Evolutionary conservation across 2,113 vertebrate species (phyloP).

Genomic region (Saimiri boliviensis): DNA sequence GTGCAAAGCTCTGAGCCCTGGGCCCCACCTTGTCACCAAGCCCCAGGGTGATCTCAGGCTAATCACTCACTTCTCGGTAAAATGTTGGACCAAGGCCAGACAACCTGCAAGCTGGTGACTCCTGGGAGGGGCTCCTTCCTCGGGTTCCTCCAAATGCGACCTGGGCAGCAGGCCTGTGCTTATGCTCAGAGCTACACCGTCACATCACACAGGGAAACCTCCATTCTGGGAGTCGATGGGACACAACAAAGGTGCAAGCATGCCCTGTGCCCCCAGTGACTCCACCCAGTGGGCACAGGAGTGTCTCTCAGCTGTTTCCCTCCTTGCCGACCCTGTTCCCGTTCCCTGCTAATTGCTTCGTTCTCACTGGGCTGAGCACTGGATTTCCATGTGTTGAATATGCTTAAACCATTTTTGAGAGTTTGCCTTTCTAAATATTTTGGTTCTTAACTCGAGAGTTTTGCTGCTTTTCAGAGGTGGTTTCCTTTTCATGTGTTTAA

Average conservation of each 20-base stretch:
- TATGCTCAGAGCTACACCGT: accelerated
- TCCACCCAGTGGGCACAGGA: accelerated
- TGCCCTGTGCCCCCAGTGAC: accelerated
- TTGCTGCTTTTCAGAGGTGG: slow-evolving; percentile 19
- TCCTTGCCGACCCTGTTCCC: neutral
- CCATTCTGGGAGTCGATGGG: too few relatives aligned
- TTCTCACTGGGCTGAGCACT: neutral
- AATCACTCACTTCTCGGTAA: neutral
- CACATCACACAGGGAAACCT: neutral
- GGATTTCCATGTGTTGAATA: slow-evolving; percentile 28
- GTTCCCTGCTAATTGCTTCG: neutral
- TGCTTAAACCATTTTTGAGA: neutral
- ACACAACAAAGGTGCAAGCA: neutral
- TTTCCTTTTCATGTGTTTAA: neutral
- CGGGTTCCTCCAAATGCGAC: neutral
- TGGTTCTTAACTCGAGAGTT: slow-evolving; percentile 44
- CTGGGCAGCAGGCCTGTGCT: neutral
- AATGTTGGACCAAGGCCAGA: neutral
- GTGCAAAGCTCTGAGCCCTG: neutral
- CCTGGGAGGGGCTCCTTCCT: neutral
- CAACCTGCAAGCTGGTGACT: neutral
- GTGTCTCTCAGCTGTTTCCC: neutral
- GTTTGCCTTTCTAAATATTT: slow-evolving; percentile 54
- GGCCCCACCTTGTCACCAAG: neutral
- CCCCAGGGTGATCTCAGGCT: neutral